Conservation (phyloP, 2,888 invertebrate genomes). For the Ormyrus labotus region DNA sequence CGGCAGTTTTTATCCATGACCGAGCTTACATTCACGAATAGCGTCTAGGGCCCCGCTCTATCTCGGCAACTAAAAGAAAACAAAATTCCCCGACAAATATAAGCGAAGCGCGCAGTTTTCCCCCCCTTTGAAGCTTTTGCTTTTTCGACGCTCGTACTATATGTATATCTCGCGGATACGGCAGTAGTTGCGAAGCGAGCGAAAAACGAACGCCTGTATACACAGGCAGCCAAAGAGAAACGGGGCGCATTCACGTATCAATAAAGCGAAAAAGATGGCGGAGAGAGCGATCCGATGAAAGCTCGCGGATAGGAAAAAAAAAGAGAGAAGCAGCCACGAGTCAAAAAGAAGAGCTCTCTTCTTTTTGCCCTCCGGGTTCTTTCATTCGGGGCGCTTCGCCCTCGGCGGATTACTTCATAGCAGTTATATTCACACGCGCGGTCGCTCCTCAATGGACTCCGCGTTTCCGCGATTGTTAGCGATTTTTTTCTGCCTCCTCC, state of each 20-base stretch:
- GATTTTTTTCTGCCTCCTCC: constrained; percentile 59
- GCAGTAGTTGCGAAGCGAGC: constrained; percentile 21
- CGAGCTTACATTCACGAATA: no score
- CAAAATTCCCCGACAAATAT: constrained; percentile 15
- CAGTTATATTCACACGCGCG: constrained; percentile 73
- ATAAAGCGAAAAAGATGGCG: constrained; percentile 54
- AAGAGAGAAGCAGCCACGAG: constrained; percentile 12
- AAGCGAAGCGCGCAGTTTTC: constrained; percentile 29
- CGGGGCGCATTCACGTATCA: constrained; percentile 48
- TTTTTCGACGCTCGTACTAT: constrained; percentile 12
- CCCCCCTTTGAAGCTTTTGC: constrained; percentile 27
- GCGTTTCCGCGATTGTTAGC: constrained; percentile 70
- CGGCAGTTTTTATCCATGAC: no score
- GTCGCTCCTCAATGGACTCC: constrained; percentile 69
- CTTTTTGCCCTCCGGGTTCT: constrained; percentile 25
- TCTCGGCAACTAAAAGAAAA: background rate
- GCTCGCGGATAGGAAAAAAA: constrained; percentile 23
- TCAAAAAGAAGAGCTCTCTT: constrained; percentile 18
- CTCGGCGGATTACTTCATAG: constrained; percentile 60
- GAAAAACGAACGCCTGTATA: background rate
- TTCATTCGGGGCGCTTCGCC: constrained; percentile 45
- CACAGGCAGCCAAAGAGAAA: constrained; percentile 38
- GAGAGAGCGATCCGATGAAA: constrained; percentile 48
- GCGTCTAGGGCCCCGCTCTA: no score
- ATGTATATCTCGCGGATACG: constrained; percentile 11